Conservation (phyloP, 2,797 vertebrate genomes). For the Heliangelus exortis region DNA sequence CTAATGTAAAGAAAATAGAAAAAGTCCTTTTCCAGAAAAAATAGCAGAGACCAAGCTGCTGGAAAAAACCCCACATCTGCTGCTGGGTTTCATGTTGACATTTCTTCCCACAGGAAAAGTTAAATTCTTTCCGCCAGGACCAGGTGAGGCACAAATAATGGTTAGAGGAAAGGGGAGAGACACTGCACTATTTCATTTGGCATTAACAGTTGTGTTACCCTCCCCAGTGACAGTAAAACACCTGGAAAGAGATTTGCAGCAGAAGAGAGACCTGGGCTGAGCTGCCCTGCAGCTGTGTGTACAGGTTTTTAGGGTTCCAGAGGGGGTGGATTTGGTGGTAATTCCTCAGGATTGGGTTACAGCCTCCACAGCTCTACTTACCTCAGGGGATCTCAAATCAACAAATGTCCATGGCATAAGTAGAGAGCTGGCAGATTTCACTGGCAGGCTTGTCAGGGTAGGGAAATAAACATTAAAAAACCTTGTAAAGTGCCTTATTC, state of each 20-base stretch:
- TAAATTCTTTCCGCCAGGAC: neutral
- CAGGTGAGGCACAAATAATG: neutral
- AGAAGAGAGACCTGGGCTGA: neutral
- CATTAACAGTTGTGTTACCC: neutral
- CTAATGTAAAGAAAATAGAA: neutral
- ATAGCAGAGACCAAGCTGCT: neutral
- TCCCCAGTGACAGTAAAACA: neutral
- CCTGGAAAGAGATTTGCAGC: neutral
- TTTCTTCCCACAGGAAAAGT: neutral
- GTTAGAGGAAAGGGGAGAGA: neutral
- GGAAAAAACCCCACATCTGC: neutral
- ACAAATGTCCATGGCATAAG: neutral
- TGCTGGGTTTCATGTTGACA: neutral
- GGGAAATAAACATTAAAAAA: neutral
- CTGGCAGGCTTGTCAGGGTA: neutral
- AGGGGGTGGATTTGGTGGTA: neutral
- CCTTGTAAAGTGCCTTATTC: neutral
- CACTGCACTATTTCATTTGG: neutral
- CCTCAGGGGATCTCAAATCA: neutral
- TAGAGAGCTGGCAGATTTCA: neutral
- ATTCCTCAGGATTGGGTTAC: conserved; percentile 2
- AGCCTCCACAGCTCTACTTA: neutral
- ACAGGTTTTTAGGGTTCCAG: neutral
- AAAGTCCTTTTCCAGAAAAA: neutral
- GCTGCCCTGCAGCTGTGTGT: neutral